Conservation (phyloP, 2,113 vertebrate species). For the Oceanites oceanicus region DNA sequence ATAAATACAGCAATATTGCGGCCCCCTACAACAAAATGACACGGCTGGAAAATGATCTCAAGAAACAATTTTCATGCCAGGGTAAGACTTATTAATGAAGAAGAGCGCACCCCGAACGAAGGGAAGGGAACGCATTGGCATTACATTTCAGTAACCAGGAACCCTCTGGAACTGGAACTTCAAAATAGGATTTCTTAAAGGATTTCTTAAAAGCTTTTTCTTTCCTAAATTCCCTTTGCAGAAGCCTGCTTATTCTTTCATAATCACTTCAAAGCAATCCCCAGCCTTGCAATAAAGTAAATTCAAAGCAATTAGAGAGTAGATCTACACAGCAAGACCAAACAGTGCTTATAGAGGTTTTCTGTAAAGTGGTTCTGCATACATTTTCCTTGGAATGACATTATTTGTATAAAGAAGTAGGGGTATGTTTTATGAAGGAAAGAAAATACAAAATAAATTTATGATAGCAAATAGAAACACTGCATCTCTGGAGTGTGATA, state of each 20-base stretch:
- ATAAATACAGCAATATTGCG: neutral
- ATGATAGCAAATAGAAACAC: constrained; percentile 62
- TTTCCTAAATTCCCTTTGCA: constrained; percentile 60
- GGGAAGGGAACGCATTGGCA: neutral
- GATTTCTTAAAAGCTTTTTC: constrained; percentile 59
- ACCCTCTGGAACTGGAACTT: constrained; percentile 30
- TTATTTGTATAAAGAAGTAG: constrained; percentile 57
- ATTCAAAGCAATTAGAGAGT: constrained; percentile 74
- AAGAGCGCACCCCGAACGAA: neutral
- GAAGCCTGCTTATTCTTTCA: constrained; percentile 66
- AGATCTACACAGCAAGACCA: constrained; percentile 56
- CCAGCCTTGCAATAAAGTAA: constrained; percentile 73
- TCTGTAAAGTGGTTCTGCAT: constrained; percentile 52
- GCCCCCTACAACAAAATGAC: constrained; percentile 16
- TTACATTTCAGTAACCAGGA: neutral
- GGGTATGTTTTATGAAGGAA: constrained; percentile 3
- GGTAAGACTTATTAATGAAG: constrained; percentile 22
- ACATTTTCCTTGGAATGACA: constrained; percentile 60
- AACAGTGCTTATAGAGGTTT: constrained; percentile 54
- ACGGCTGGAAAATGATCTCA: neutral
- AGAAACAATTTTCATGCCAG: constrained; percentile 30
- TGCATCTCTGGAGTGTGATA: constrained; percentile 66
- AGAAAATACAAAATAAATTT: constrained; percentile 30
- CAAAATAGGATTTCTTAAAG: constrained; percentile 64
- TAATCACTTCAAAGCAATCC: constrained; percentile 74